Evolutionary conservation across 2,797 vertebrate genomes (phyloP), one percentile per base, ranked within the genome.

Genomic region (Pipistrellus kuhlii): DNA sequence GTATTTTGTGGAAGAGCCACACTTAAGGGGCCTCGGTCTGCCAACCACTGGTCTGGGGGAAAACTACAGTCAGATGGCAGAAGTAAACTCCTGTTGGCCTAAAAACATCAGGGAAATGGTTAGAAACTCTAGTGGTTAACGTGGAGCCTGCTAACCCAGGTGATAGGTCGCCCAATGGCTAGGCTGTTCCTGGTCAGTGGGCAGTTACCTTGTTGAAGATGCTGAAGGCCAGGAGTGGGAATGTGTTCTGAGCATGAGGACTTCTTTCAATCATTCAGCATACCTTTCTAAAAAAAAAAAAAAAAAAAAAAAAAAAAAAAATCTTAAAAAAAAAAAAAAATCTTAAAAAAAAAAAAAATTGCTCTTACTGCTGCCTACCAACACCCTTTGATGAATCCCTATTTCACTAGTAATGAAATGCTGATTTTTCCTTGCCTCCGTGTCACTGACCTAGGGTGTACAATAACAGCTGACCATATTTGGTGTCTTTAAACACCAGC

Each of bases 371-470:
- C 6, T 71, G 11, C n/a, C 44, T 75, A 30, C 27, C 59, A 78
- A 68, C 17, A 82, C 11, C 64, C 8, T 90, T 35, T 35, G 27
- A 35, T 78, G 80, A 25, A 44, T 91, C 72, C 86, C 55, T 8
- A 59, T 68, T 90, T 85, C 51, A 62, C 27, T 88, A 25, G 57
- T 64, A 92, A 90, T 23, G 8, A 90, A 87, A 23, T 9, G 44
- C 6, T 86, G 27, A n/a, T 32, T 76, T 88, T 71, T 51, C 71
- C 53, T 91, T 76, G 41, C 4, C 23, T 30, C 27, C 5, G 0
- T 15, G 9, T 35, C 46, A 6, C 41, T 57, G 23, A 51, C 72
- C 76, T 30, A 46, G 53, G 23, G 23, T 25, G 8, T 41, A 41
- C 30, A 53, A 11, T 64, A 59, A 55, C 13, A 62, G 73, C 85